phyloP scores from a whole-genome alignment of 2,888 invertebrate genomes.

The Gari tellinella region DNA sequence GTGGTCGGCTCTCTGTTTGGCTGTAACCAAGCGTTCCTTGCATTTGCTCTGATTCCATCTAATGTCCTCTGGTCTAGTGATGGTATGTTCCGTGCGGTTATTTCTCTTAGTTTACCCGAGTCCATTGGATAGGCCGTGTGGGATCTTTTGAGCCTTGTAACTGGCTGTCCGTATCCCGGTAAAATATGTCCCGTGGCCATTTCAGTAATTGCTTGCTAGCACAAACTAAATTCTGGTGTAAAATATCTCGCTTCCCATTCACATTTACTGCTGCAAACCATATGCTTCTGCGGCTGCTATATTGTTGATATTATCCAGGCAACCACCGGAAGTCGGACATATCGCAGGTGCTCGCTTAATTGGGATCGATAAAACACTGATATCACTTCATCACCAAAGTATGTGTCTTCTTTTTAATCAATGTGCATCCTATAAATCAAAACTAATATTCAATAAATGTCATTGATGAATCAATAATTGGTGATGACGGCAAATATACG shows the following conservation, averaged over 20 bases:
- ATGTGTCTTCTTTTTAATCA: too few relatives aligned
- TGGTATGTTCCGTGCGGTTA: constrained; percentile 56
- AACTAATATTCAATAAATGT: too few relatives aligned
- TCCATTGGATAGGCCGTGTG: constrained; percentile 73
- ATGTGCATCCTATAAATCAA: too few relatives aligned
- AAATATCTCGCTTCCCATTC: background rate
- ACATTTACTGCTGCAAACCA: background rate
- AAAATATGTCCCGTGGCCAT: constrained; percentile 80
- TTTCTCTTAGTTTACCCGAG: constrained; percentile 62
- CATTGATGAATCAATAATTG: too few relatives aligned
- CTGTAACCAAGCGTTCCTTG: constrained; percentile 70
- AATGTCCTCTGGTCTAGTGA: constrained; percentile 61
- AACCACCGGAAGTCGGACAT: constrained; percentile 49
- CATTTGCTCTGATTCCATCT: constrained; percentile 69
- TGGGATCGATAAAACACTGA: background rate
- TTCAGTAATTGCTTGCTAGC: background rate
- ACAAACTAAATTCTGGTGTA: too few relatives aligned
- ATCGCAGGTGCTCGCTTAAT: constrained; percentile 14
- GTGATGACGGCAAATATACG: too few relatives aligned
- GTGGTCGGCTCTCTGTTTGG: constrained; percentile 67
- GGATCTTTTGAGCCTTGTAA: constrained; percentile 69
- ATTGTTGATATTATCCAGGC: constrained; percentile 46
- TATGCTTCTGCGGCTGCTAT: background rate
- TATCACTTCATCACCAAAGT: too few relatives aligned
- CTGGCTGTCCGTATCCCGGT: constrained; percentile 78